A percentile compares a stretch with the other conserved stretches of the same genome.
phyloP scores from a whole-genome alignment of 2,113 vertebrate genomes.

The Pluvialis apricaria region DNA sequence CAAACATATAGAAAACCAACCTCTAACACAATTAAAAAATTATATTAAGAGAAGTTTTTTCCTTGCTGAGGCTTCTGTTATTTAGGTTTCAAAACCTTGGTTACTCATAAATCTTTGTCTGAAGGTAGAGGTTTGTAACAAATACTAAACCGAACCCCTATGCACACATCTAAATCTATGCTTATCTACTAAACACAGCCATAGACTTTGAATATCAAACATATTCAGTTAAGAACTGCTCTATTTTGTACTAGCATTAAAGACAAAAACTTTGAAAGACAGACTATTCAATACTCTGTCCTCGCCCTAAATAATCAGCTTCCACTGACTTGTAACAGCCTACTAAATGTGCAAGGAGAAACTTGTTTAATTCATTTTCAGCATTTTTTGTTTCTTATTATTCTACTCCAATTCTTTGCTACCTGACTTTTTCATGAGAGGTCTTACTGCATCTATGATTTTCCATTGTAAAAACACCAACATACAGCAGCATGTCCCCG shows the following conservation, averaged over 20 bases:
- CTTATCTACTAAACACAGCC: background rate
- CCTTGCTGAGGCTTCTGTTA: background rate
- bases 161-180: background rate
- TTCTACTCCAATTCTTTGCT: background rate
- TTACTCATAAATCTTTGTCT: background rate
- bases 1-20: background rate
- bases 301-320: background rate
- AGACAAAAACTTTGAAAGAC: background rate
- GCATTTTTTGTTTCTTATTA: background rate
- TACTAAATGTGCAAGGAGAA: background rate
- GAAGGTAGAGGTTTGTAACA: background rate
- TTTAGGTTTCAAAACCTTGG: background rate
- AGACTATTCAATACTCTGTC: background rate
- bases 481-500: rapidly evolving
- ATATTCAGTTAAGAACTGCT: background rate
- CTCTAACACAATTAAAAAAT: background rate
- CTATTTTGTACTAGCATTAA: background rate
- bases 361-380: background rate
- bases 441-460: background rate
- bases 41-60: background rate
- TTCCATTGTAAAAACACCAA: background rate
- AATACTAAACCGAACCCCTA: background rate
- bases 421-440: background rate
- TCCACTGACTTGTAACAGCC: rapidly evolving
- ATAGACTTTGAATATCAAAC: background rate